Evolutionary conservation across 2,797 vertebrate species (phyloP), one percentile per base, ranked within the genome.

Genomic region (Poecilia wingei): DNA sequence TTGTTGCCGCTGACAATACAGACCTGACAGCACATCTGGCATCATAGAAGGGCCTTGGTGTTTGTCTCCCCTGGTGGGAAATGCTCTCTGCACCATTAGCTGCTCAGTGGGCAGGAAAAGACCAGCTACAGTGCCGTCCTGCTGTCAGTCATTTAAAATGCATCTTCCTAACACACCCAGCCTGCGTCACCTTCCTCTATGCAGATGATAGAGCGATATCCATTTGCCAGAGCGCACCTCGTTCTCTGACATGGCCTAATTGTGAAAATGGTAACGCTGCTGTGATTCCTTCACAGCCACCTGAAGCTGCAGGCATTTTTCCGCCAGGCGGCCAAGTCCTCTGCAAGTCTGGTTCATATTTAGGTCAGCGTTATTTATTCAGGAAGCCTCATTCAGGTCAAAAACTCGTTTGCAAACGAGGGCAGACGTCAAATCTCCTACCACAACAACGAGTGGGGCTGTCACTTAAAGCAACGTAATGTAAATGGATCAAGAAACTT

Each of bases 1-100:
- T 95, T 95, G 93, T 95, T 85, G 79, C 61, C 69, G 84, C 72
- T 55, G 78, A 94, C 91, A 94, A 94, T 91, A 87, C 87, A 69
- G 82, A 87, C 87, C 49, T 88, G 88, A 92, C 87, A 90, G 91
- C 93, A 94, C 94, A 95, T 95, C 95, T 95, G 94, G 94, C 92
- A 78, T 87, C 85, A 74, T 88, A 85, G 90, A 78, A 41, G 83
- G 86, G 84, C 84, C 86, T 78, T 72, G 70, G 82, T 87, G 90
- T 92, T 91, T 91, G 87, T 83, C 90, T 88, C 82, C 85, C 89
- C 90, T 74, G 75, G 77, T 1, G 89, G 91, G 90, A 87, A 82
- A 76, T 90, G 87, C 90, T 91, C 89, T 91, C 86, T 88, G 86
- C 94, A 92, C 91, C 92, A 93, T 95, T 95, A 95, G 93, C 88